phyloP scores from a whole-genome alignment of 2,113 vertebrate genomes.

The Tonatia bakeri region DNA sequence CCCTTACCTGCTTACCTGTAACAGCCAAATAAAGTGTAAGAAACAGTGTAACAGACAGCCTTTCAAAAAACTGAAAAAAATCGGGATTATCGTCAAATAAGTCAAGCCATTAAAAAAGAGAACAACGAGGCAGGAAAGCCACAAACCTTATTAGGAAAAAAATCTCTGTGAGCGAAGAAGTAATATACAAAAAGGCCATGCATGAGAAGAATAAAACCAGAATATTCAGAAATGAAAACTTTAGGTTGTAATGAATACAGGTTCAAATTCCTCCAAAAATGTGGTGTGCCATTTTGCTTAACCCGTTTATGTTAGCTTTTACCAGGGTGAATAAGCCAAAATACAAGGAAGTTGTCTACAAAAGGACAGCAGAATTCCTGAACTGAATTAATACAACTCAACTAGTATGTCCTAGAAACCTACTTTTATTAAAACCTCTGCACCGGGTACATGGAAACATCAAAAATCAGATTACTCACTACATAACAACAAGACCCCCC shows the following conservation, averaged over 20 bases:
- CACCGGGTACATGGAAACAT: not conserved
- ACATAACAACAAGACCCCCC: not conserved
- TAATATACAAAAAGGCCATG: not conserved
- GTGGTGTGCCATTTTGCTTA: not conserved
- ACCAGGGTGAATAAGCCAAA: not conserved
- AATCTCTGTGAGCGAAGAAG: not conserved
- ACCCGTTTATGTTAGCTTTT: not conserved
- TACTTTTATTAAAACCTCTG: not conserved
- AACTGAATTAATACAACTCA: conserved; percentile 14
- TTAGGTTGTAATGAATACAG: not conserved
- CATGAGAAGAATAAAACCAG: not conserved
- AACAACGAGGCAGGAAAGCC: not conserved
- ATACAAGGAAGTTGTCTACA: not conserved
- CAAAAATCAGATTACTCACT: not conserved
- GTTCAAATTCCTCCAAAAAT: not conserved
- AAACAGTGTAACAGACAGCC: not conserved
- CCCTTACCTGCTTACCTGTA: not conserved
- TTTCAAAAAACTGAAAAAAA: not conserved
- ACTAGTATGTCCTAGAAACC: not conserved
- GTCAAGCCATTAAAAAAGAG: not conserved
- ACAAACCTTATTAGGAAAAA: not conserved
- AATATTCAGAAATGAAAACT: not conserved
- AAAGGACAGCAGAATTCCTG: not conserved
- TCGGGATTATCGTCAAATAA: not conserved
- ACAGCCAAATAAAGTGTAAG: not conserved